Base-by-base conservation (phyloP, 23 tunicate species). In the Aplidium turbinatum region DNA sequence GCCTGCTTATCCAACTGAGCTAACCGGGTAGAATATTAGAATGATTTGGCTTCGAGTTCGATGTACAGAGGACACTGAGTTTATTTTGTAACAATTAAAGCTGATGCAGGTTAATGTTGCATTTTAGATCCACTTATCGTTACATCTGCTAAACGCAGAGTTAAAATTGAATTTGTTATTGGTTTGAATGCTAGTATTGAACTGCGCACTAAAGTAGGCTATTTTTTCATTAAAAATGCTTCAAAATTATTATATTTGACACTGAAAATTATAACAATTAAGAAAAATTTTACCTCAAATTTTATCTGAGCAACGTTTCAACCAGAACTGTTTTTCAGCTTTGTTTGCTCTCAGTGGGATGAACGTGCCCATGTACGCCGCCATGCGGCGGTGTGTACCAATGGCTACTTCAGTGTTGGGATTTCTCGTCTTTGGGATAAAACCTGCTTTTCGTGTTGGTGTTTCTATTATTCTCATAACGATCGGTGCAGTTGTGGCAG, bases 301-400 rank as follows among this genome's bases (percentile, higher is more conserved):
- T 45, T 45, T 11, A 45, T 11, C 50, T 11, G 16, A 45, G 16
- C 64, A 21, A 13, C 9, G 11, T n/a, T 23, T 20, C 28, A 11
- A 57, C n/a, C n/a, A n/a, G n/a, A n/a, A n/a, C n/a, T n/a, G n/a
- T 11, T 68, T 79, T 85, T 31, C 20, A 92, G 98, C 98, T 28
- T 38, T 93, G 19, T 81, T 91, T 4, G 98, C 98, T 1, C 61
- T 93, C 27, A 82, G 47, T 45, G 98, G 98, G 18, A 86, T 93
- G 94, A 93, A 93, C 55, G 76, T 93, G 20, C 98, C 98, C 26
- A 93, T 93, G 98, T 93, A 93, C 80, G 73, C 68, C 53, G 94
- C 98, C 1, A 51, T 93, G 33, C 67, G 98, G 21, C 81, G 98
- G 4, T 93, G 98, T 71, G 66, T 78, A 19, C 98, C 98, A 42